phyloP scores from a whole-genome alignment of 2,797 vertebrate genomes.

The Sylvia borin region DNA sequence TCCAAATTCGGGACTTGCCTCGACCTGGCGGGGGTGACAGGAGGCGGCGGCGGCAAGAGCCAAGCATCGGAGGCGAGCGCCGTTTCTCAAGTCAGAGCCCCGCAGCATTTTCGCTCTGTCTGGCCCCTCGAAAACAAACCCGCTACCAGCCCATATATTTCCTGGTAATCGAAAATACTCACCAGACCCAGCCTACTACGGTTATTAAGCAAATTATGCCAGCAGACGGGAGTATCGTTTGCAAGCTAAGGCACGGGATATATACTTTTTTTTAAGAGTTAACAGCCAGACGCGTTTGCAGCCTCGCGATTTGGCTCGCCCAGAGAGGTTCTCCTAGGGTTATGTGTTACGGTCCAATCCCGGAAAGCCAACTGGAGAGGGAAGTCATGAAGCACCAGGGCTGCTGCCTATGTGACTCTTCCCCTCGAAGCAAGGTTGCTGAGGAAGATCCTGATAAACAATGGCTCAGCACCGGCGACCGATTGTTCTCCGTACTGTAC shows the following conservation, averaged over 20 bases:
- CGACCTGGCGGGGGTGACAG: background rate
- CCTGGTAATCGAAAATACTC: slow-evolving; percentile 77
- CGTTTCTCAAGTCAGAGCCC: background rate
- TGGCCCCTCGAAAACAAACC: slow-evolving; percentile 42
- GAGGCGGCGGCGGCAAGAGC: background rate
- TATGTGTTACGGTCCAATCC: slow-evolving; percentile 68
- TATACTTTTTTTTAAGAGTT: background rate
- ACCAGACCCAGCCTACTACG: slow-evolving; percentile 70
- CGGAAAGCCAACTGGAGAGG: slow-evolving; percentile 73
- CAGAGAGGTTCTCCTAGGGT: slow-evolving; percentile 51
- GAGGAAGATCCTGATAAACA: slow-evolving; percentile 75
- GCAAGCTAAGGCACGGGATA: slow-evolving; percentile 39
- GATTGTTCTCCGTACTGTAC: slow-evolving; percentile 71
- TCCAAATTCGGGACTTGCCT: slow-evolving; percentile 13
- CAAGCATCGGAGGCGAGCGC: background rate
- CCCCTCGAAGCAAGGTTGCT: slow-evolving; percentile 72
- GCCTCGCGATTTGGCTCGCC: slow-evolving; percentile 44
- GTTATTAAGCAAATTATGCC: slow-evolving; percentile 74
- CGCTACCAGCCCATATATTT: slow-evolving; percentile 68
- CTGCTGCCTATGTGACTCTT: slow-evolving; percentile 70
- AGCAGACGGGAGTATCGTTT: slow-evolving; percentile 61
- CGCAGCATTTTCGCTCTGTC: background rate
- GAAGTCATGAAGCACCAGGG: slow-evolving; percentile 71
- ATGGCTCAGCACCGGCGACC: slow-evolving; percentile 56
- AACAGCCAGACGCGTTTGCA: slow-evolving; percentile 19